phyloP scores from a whole-genome alignment of 2,113 vertebrate species.

The Nibea coibor region DNA sequence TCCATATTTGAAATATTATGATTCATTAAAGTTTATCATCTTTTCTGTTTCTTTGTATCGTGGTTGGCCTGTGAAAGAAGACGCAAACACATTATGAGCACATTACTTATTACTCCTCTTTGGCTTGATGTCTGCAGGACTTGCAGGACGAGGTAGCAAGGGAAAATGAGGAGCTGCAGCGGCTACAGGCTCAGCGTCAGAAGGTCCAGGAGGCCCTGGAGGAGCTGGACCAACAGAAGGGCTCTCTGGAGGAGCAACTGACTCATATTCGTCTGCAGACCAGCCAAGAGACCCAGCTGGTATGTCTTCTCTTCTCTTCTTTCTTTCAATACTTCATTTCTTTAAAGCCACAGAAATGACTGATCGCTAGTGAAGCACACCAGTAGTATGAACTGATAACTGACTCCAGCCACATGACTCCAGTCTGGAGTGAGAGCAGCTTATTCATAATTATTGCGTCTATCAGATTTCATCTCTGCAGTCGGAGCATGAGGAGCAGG shows the following conservation, averaged over 20 bases:
- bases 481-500: constrained; percentile 91
- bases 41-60: neutral
- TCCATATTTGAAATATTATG: neutral
- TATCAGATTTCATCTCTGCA: constrained; percentile 91
- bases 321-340: neutral
- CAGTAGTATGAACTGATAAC: neutral
- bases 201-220: constrained; percentile 92
- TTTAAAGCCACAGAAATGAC: neutral
- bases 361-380: neutral
- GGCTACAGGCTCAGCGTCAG: constrained; percentile 91
- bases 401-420: neutral
- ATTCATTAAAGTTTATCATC: neutral
- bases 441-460: neutral
- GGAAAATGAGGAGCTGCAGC: constrained; percentile 90
- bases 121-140: constrained; percentile 83
- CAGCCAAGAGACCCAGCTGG: constrained; percentile 91
- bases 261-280: constrained; percentile 90
- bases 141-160: constrained; percentile 94
- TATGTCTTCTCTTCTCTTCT: constrained; percentile 52
- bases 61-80: neutral
- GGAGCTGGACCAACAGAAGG: constrained; percentile 94
- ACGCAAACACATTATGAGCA: neutral
- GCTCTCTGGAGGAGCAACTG: constrained; percentile 92
- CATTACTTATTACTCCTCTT: neutral
- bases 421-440: neutral